phyloP scores from a whole-genome alignment of 1,140 invertebrate species.

The Drosophila obscura region DNA sequence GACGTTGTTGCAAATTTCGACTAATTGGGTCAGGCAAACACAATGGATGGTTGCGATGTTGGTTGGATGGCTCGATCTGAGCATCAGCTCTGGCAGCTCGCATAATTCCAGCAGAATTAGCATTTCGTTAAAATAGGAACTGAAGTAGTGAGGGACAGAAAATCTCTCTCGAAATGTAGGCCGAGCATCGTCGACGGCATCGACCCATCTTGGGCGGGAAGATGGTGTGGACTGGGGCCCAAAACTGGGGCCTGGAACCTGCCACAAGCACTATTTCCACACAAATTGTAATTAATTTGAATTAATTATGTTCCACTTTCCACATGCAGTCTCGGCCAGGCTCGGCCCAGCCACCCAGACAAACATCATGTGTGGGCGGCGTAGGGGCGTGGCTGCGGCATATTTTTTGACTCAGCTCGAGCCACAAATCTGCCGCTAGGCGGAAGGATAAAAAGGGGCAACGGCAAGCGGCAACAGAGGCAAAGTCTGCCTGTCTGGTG shows the following conservation, averaged over 20 bases:
- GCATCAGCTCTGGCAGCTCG: not conserved
- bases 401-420: conserved; percentile 57
- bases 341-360: conserved; percentile 18
- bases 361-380: conserved; percentile 44
- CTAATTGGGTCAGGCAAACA: conserved; percentile 78
- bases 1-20: conserved; percentile 63
- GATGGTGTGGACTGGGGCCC: not conserved
- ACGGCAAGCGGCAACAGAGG: too few species aligned
- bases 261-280: conserved; percentile 78
- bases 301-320: conserved; percentile 81
- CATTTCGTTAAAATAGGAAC: conserved; percentile 43
- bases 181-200: conserved; percentile 20
- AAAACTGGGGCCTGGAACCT: conserved; percentile 27
- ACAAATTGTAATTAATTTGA: conserved; percentile 83
- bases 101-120: conserved; percentile 31
- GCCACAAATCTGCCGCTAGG: conserved; percentile 55
- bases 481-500: not conserved
- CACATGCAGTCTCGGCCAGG: conserved; percentile 56
- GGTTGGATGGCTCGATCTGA: conserved; percentile 15
- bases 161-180: conserved; percentile 52
- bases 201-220: conserved; percentile 3
- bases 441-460: conserved; percentile 51
- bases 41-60: conserved; percentile 53
- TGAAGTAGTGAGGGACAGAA: conserved; percentile 21
- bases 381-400: conserved; percentile 45